Evolutionary conservation across 2,113 vertebrate genomes (phyloP).

Genomic region (Hystrix brachyura): DNA sequence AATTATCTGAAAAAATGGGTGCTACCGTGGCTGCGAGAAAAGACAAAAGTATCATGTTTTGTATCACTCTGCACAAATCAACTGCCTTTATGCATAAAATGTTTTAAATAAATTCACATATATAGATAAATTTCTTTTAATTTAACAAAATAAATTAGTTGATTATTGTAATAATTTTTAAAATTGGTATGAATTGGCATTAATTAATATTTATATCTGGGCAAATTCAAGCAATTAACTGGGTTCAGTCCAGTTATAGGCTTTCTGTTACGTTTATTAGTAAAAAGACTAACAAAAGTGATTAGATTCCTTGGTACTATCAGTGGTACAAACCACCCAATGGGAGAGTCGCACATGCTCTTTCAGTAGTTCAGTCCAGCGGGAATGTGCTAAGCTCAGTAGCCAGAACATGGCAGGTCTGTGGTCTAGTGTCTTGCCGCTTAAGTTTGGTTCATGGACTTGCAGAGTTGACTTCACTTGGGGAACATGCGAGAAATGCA

Average conservation of each 20-base stretch:
- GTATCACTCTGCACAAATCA: neutral
- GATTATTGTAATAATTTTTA: neutral
- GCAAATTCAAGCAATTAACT: neutral
- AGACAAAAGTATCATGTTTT: neutral
- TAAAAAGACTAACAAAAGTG: neutral
- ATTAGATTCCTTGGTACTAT: neutral
- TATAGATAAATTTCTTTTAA: neutral
- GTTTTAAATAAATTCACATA: neutral
- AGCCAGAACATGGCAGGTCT: neutral
- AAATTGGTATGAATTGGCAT: neutral
- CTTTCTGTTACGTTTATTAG: neutral
- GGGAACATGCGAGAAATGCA: neutral
- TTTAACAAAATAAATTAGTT: neutral
- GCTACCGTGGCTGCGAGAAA: neutral
- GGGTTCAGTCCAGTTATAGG: neutral
- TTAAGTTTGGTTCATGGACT: neutral
- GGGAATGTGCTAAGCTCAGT: neutral
- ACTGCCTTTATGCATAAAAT: neutral
- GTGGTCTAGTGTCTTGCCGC: neutral
- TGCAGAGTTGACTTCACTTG: neutral
- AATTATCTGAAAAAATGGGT: neutral
- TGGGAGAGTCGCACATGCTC: too few relatives aligned
- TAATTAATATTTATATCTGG: neutral
- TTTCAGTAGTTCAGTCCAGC: too few relatives aligned
- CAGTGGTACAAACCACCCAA: too few relatives aligned